These are phyloP conservation scores for Lasioglossum zephyrum DNA, from an alignment of 2,888 invertebrate genomes.

Conservation along the genomic window DNA sequence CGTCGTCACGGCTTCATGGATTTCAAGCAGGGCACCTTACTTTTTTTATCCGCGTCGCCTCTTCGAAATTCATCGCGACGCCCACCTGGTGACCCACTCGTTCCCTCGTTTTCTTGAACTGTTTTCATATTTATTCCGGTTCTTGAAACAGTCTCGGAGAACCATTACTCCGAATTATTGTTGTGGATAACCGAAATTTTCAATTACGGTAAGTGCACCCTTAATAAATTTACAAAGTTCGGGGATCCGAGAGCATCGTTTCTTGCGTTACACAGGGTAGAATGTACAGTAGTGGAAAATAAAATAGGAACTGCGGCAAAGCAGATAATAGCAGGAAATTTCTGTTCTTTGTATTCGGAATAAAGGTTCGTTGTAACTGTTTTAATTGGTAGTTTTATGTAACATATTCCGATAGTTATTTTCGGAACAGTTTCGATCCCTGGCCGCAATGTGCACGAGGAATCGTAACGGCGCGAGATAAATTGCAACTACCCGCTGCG, in stretches of 20 bases:
- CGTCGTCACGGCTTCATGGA: neutral
- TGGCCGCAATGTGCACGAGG: constrained; percentile 51
- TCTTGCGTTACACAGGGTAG: too few species aligned
- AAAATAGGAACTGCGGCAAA: neutral
- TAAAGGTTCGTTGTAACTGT: neutral
- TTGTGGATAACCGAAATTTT: neutral
- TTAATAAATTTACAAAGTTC: too few species aligned
- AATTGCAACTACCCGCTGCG: constrained; percentile 45
- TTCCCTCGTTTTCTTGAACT: neutral
- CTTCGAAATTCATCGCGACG: constrained; percentile 14
- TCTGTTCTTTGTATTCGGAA: neutral
- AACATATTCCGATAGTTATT: neutral
- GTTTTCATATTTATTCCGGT: neutral
- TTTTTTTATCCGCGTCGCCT: neutral
- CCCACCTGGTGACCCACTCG: constrained; percentile 5
- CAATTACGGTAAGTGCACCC: too few species aligned
- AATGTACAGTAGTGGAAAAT: too few species aligned
- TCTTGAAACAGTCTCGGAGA: neutral
- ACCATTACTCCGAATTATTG: neutral
- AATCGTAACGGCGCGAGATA: constrained; percentile 56
- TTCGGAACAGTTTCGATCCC: neutral
- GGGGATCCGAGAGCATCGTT: too few species aligned
- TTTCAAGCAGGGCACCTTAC: neutral
- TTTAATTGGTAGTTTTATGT: neutral
- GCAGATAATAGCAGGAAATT: neutral